Evolutionary conservation across 1,140 invertebrate species (phyloP).

Genomic region (Drosophila pseudoobscura): DNA sequence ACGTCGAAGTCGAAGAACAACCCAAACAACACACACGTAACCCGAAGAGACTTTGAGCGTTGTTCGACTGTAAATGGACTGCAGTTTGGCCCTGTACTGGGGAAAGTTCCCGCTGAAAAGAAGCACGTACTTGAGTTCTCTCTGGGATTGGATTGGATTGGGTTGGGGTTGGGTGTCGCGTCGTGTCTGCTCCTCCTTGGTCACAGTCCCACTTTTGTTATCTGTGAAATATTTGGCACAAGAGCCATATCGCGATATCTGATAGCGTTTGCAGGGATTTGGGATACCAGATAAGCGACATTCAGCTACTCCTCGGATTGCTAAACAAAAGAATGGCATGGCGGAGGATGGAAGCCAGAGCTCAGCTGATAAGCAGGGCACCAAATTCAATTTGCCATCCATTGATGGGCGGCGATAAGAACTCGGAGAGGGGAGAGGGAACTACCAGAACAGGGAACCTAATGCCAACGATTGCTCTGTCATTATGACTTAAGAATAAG

Average conservation of each 20-base stretch:
- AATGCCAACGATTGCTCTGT: conserved; percentile 40
- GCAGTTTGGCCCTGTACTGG: conserved; percentile 8
- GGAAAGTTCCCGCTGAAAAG: conserved; percentile 23
- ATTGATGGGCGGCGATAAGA: conserved; percentile 33
- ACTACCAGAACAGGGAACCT: background rate
- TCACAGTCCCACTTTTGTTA: conserved; percentile 15
- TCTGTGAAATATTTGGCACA: conserved; percentile 49
- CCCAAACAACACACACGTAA: conserved; percentile 36
- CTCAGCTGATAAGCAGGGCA: conserved; percentile 42
- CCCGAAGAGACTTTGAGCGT: conserved; percentile 8
- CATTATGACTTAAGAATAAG: conserved; percentile 52
- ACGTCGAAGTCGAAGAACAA: conserved; percentile 4
- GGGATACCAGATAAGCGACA: conserved; percentile 21
- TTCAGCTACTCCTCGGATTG: conserved; percentile 16
- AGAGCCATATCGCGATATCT: conserved; percentile 21
- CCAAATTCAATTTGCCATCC: conserved; percentile 57
- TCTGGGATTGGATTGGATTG: background rate
- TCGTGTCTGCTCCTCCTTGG: background rate
- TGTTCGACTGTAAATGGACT: conserved; percentile 16
- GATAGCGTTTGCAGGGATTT: conserved; percentile 37
- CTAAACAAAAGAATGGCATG: conserved; percentile 27
- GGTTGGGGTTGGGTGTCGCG: conserved; percentile 22
- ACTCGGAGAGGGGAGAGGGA: background rate
- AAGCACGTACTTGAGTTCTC: conserved; percentile 33
- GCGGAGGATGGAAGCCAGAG: background rate